phyloP scores from a whole-genome alignment of 2,888 invertebrate genomes.

The Leptarthrus brevirostris region DNA sequence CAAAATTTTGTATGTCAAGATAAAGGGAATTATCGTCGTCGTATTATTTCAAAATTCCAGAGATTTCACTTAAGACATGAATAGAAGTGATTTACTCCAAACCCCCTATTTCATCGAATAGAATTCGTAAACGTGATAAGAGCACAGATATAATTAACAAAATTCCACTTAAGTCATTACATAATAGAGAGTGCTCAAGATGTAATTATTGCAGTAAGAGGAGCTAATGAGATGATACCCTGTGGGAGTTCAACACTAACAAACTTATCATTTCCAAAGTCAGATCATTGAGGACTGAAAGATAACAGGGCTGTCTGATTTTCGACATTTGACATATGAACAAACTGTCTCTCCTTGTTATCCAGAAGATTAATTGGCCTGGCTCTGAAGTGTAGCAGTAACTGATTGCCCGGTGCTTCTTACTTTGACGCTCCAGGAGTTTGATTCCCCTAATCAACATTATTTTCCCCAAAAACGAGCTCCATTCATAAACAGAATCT shows the following conservation, averaged over 20 bases:
- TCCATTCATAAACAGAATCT: not conserved
- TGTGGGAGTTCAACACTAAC: not conserved
- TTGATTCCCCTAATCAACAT: slow-evolving; percentile 38
- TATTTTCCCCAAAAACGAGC: not conserved
- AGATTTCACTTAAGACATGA: too few relatives aligned
- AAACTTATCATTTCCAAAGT: slow-evolving; percentile 19
- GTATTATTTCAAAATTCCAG: too few relatives aligned
- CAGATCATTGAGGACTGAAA: not conserved
- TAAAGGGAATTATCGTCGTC: too few relatives aligned
- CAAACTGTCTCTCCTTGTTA: slow-evolving; percentile 35
- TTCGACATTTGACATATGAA: slow-evolving; percentile 36
- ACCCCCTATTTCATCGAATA: too few relatives aligned
- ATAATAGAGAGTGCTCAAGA: not conserved
- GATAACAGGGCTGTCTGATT: slow-evolving; percentile 3
- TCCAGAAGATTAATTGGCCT: slow-evolving; percentile 36
- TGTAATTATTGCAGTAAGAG: slow-evolving; percentile 3
- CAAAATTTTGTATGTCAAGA: too few relatives aligned
- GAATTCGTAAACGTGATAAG: too few relatives aligned
- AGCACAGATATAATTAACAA: too few relatives aligned
- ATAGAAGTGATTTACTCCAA: too few relatives aligned
- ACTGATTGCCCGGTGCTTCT: slow-evolving; percentile 38
- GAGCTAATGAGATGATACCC: not conserved
- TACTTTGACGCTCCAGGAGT: slow-evolving; percentile 9
- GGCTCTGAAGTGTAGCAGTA: slow-evolving; percentile 10
- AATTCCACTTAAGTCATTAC: too few relatives aligned